Conservation (phyloP, 2,888 invertebrate species). For the Rhamphomyia laevipes region DNA sequence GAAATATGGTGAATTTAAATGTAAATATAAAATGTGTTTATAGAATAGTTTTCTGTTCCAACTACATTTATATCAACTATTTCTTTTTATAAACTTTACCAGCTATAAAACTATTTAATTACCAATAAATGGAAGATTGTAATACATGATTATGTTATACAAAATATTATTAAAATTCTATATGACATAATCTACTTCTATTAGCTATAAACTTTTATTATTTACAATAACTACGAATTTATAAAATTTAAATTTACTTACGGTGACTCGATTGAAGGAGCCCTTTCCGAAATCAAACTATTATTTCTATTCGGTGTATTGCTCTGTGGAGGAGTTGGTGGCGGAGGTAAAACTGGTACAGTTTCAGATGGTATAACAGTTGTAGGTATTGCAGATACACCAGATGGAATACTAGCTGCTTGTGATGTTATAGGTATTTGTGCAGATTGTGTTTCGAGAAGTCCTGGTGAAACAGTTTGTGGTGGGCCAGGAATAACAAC, state of each 20-base stretch:
- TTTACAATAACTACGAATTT: background rate
- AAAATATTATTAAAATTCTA: no score
- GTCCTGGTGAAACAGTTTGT: constrained; percentile 11
- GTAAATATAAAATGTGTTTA: no score
- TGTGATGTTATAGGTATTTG: background rate
- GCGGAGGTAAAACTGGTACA: constrained; percentile 16
- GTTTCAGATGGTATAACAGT: constrained; percentile 14
- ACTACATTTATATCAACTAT: no score
- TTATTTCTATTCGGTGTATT: constrained; percentile 36
- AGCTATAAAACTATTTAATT: no score
- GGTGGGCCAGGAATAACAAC: constrained; percentile 9
- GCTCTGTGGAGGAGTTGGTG: constrained; percentile 26
- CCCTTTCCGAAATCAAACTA: constrained; percentile 41
- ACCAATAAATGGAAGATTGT: no score
- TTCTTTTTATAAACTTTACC: no score
- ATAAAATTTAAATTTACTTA: constrained; percentile 26
- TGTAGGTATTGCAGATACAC: constrained; percentile 3
- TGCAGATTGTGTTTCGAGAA: constrained; percentile 5
- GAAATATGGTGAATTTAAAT: no score
- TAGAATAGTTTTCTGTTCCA: no score
- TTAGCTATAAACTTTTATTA: no score
- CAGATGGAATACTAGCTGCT: background rate
- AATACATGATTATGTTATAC: no score
- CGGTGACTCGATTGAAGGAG: constrained; percentile 47
- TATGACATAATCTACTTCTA: no score